Percentiles rank a stretch among this genome's conserved stretches.
phyloP scores from a whole-genome alignment of 2,797 vertebrate species.

The Characodon lateralis region DNA sequence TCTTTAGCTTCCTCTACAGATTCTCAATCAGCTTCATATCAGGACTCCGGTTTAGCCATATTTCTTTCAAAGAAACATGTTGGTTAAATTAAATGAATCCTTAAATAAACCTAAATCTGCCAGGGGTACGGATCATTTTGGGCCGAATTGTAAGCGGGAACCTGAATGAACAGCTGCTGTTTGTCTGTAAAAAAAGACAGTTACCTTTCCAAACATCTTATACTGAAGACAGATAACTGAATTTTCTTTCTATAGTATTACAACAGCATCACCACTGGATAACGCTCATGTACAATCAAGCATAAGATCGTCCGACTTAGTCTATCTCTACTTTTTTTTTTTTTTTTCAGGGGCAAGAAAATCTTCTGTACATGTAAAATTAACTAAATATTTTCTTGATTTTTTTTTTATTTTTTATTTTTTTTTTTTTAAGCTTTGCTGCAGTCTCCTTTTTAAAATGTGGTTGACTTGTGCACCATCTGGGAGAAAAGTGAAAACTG shows the following conservation, averaged over 20 bases:
- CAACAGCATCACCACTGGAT: background rate
- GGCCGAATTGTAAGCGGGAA: background rate
- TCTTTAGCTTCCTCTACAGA: background rate
- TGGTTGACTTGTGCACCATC: slow-evolving; percentile 30
- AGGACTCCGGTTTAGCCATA: background rate
- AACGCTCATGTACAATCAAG: background rate
- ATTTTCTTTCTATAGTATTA: too few species aligned
- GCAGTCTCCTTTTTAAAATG: slow-evolving; percentile 5
- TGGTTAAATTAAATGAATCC: too few species aligned
- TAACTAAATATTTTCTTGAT: background rate
- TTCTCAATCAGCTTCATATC: background rate
- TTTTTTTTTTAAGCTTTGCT: background rate
- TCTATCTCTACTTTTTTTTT: background rate
- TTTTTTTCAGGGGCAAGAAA: background rate
- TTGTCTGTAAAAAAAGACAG: background rate
- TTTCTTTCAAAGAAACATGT: background rate
- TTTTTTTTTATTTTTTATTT: background rate
- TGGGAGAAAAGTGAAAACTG: slow-evolving; percentile 42
- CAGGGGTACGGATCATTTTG: background rate
- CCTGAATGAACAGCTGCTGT: background rate
- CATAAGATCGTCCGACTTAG: background rate
- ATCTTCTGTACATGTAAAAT: background rate
- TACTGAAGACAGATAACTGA: too few species aligned
- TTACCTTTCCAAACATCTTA: background rate
- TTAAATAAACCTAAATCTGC: background rate